phyloP scores from a whole-genome alignment of 92 coral and sea anemone species.

The Palythoa grandis region DNA sequence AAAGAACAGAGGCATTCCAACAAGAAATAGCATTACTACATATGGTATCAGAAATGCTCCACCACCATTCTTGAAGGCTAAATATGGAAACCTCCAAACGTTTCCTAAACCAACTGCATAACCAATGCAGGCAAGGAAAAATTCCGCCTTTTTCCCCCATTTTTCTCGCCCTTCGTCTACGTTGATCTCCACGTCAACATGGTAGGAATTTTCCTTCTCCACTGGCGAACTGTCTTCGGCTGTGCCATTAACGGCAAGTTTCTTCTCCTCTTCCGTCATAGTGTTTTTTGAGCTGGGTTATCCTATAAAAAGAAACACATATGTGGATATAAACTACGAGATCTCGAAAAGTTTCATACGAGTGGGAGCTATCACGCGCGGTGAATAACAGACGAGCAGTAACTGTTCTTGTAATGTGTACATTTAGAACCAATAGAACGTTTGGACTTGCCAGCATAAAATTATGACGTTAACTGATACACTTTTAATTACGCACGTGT shows the following conservation, averaged over 20 bases:
- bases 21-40: constrained; percentile 85
- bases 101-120: constrained; percentile 98
- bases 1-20: constrained; percentile 99
- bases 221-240: constrained; percentile 57
- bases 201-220: constrained; percentile 50
- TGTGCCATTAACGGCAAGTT: constrained; percentile 66
- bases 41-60: constrained; percentile 97
- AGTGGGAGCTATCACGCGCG: constrained; percentile 6
- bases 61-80: constrained; percentile 96
- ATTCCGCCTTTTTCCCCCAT: constrained; percentile 96
- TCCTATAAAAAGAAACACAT: neutral
- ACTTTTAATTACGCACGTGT: constrained; percentile 7
- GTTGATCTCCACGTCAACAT: constrained; percentile 71
- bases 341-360: neutral
- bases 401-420: constrained; percentile 6
- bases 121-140: constrained; percentile 94
- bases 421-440: constrained; percentile 13
- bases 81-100: constrained; percentile 97
- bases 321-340: neutral
- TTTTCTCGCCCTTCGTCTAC: constrained; percentile 83
- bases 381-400: neutral
- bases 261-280: constrained; percentile 70
- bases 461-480: constrained; percentile 13
- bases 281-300: neutral
- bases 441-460: constrained; percentile 1